Percentiles rank a stretch among this genome's conserved stretches.
Evolutionary conservation across 2,797 vertebrate species (phyloP).

Genomic region (Takifugu ocellatus): DNA sequence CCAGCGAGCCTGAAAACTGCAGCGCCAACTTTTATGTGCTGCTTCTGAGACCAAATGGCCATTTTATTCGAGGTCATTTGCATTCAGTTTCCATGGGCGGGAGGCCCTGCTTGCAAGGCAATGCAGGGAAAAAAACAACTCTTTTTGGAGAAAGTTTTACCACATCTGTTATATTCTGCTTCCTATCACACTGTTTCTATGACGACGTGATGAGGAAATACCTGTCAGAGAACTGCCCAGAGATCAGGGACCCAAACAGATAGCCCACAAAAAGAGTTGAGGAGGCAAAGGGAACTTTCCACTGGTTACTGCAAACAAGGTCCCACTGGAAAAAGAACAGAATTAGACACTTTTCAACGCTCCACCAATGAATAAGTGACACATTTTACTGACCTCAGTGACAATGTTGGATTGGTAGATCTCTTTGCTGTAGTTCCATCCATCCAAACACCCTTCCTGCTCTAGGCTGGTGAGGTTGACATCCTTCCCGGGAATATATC

Average conservation of each 20-base stretch:
- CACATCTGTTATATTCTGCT: background rate
- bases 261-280: conserved; percentile 89
- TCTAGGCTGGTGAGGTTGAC: conserved; percentile 76
- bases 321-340: conserved; percentile 77
- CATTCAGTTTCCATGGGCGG: background rate
- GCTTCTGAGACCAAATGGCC: background rate
- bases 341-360: background rate
- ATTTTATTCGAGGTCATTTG: background rate
- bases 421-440: conserved; percentile 82
- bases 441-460: conserved; percentile 79
- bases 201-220: conserved; percentile 47
- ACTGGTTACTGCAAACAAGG: conserved; percentile 87
- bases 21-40: background rate
- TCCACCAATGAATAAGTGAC: background rate
- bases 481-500: conserved; percentile 73
- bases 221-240: conserved; percentile 93
- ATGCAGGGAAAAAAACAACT: background rate
- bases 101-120: background rate
- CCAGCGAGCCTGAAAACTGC: background rate
- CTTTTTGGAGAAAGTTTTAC: background rate
- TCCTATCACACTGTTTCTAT: background rate
- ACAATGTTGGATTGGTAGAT: conserved; percentile 80
- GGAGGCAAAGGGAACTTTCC: conserved; percentile 88
- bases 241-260: conserved; percentile 86
- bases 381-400: conserved; percentile 73